Conservation (phyloP, 1,140 invertebrate genomes). For the Harlomillsia oculata region DNA sequence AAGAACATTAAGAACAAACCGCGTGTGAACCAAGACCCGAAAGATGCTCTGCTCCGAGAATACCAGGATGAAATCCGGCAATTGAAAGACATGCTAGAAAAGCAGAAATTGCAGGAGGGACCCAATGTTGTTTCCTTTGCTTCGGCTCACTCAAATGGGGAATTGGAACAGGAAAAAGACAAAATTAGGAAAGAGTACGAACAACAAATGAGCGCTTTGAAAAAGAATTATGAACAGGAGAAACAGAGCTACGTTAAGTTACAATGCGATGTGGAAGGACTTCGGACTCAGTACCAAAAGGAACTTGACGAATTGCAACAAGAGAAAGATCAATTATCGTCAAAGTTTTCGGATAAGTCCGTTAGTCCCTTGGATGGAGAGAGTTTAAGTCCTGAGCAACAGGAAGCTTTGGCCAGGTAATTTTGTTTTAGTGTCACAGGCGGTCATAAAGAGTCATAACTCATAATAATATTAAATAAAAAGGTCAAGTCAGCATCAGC, state of each 20-base stretch:
- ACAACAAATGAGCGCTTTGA: conserved; percentile 45
- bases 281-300: conserved; percentile 50
- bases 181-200: conserved; percentile 42
- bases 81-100: conserved; percentile 57
- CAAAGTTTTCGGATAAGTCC: background rate
- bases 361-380: conserved; percentile 37
- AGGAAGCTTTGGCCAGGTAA: conserved; percentile 37
- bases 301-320: conserved; percentile 44
- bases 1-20: conserved; percentile 92
- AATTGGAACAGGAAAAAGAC: conserved; percentile 43
- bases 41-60: conserved; percentile 75
- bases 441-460: background rate
- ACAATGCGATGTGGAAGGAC: conserved; percentile 48
- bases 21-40: conserved; percentile 86
- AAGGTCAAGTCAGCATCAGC: background rate
- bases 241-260: conserved; percentile 49
- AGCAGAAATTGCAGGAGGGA: conserved; percentile 23
- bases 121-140: background rate
- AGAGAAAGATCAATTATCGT: conserved; percentile 23
- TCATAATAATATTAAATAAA: background rate
- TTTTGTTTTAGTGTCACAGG: conserved; percentile 39
- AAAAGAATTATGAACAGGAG: conserved; percentile 49
- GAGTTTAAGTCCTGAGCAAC: conserved; percentile 40
- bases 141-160: conserved; percentile 5
- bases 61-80: conserved; percentile 79